These are phyloP conservation scores for Heptranchias perlo DNA, from an alignment of 2,113 vertebrate species.

Conservation along the genomic window DNA sequence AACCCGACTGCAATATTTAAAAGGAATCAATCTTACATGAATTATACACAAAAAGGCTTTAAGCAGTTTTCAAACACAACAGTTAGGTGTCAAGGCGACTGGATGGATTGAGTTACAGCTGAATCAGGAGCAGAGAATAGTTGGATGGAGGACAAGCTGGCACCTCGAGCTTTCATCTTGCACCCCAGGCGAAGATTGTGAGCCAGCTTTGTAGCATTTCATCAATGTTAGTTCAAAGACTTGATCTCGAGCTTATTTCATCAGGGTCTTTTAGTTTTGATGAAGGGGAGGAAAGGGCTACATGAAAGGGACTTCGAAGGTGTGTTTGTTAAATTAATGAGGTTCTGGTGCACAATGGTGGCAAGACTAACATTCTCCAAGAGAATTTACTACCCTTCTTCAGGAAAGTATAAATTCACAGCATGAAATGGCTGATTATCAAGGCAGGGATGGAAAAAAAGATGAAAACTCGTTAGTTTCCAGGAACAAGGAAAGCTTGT, in stretches of 20 bases:
- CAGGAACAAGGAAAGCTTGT: neutral
- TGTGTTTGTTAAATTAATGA: constrained; percentile 21
- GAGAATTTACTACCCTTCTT: constrained; percentile 7
- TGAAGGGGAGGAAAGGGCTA: neutral
- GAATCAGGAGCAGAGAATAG: constrained; percentile 18
- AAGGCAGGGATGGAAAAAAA: neutral
- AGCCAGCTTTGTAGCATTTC: constrained; percentile 31
- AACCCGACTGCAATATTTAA: neutral
- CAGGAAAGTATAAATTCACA: constrained; percentile 12
- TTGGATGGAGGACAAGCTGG: constrained; percentile 30
- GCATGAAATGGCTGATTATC: constrained; percentile 16
- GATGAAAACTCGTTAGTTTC: neutral
- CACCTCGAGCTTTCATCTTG: constrained; percentile 27
- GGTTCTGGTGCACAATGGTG: neutral
- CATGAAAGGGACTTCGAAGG: constrained; percentile 29
- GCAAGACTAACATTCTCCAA: neutral
- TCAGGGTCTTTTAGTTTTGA: neutral
- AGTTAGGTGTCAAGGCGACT: constrained; percentile 22
- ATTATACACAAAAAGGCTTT: constrained; percentile 17
- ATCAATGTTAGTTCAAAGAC: constrained; percentile 26
- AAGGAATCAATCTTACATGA: neutral
- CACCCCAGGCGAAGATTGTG: neutral
- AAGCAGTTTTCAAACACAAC: neutral
- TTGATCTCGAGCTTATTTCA: constrained; percentile 3
- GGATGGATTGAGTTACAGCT: neutral